phyloP scores from a whole-genome alignment of 2,797 vertebrate genomes.

The Cyprinodon diabolis region DNA sequence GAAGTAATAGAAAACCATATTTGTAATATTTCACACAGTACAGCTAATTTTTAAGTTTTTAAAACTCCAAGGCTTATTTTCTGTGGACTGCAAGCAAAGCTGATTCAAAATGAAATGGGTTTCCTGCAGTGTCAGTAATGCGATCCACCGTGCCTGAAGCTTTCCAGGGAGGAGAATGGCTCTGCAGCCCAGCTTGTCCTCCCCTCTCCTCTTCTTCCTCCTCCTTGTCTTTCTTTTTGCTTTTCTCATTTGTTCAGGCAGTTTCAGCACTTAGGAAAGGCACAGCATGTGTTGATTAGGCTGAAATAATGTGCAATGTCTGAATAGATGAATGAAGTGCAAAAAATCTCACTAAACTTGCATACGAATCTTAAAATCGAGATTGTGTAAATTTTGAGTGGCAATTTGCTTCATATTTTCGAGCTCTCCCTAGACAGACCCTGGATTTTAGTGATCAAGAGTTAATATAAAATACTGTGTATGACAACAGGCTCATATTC shows the following conservation, averaged over 20 bases:
- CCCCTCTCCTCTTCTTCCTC: slow-evolving; percentile 21
- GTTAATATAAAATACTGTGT: slow-evolving; percentile 15
- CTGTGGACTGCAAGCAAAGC: slow-evolving; percentile 1
- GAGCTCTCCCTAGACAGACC: neutral
- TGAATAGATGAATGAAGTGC: slow-evolving; percentile 70
- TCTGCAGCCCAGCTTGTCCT: slow-evolving; percentile 36
- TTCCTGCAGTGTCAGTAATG: slow-evolving; percentile 73
- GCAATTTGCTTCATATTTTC: slow-evolving; percentile 5
- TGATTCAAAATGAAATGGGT: slow-evolving; percentile 38
- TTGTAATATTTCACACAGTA: too few relatives aligned
- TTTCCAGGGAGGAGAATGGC: slow-evolving; percentile 62
- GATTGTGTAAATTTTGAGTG: slow-evolving; percentile 19
- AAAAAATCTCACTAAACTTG: slow-evolving; percentile 53
- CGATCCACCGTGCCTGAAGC: slow-evolving; percentile 56
- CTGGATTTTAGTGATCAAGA: neutral
- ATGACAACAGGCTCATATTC: neutral
- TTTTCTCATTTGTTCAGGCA: slow-evolving; percentile 62
- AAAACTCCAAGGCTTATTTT: neutral
- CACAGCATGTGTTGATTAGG: slow-evolving; percentile 73
- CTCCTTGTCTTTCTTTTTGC: slow-evolving; percentile 54
- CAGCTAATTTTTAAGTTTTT: neutral
- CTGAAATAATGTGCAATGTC: slow-evolving; percentile 62
- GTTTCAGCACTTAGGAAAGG: slow-evolving; percentile 65
- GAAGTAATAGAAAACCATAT: neutral
- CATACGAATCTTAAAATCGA: slow-evolving; percentile 44